Base-by-base conservation (phyloP, 2,797 vertebrate species). In the Propithecus deckenii region DNA sequence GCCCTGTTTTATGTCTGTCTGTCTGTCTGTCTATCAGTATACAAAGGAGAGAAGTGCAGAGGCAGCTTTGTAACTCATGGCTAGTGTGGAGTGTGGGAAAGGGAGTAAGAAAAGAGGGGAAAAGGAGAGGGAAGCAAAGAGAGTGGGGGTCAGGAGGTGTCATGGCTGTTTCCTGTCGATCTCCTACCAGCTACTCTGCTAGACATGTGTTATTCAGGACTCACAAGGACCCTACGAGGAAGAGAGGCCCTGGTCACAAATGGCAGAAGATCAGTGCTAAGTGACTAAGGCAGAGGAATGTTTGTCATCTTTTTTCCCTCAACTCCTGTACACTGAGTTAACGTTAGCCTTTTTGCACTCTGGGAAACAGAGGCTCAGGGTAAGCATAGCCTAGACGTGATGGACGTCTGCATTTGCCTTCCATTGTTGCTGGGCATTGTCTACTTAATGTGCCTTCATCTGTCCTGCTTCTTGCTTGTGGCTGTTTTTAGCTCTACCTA, bases 271-370 rank as follows among this genome's bases (percentile, higher is more conserved):
- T 46, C 52, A 20, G 15, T 50, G 50, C 22, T 35, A 0, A 30
- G 48, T 28, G 23, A 35, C 0, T 1, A 23, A 83, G 35, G 25
- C 67, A 50, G 69, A 74, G 71, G 28, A 48, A 41, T 5, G 14
- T 20, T 15, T 7, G 12, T n/a, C 5, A 0, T 1, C 43, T 57
- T 30, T 79, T 32, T 2, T 0, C 32, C 0, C 30, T 28, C 41
- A 17, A 0, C 0, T 1, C 9, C 28, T 12, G 1, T 41, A 35
- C 61, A 15, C 48, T 12, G 32, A 72, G 41, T 48, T 7, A 0
- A 15, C 23, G 0, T 2, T 28, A 20, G 69, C 63, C 32, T 75
- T 20, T 96, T 71, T 92, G 35, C 18, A 67, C 4, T 57, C 0
- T 7, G 11, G 32, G 32, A 75, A 61, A 5, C 1, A n/a, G 52